Percentiles rank a stretch among this genome's conserved stretches.
These are phyloP conservation scores for Drosophila villosipedis DNA, from an alignment of 2,888 invertebrate species.

Conservation along the genomic window DNA sequence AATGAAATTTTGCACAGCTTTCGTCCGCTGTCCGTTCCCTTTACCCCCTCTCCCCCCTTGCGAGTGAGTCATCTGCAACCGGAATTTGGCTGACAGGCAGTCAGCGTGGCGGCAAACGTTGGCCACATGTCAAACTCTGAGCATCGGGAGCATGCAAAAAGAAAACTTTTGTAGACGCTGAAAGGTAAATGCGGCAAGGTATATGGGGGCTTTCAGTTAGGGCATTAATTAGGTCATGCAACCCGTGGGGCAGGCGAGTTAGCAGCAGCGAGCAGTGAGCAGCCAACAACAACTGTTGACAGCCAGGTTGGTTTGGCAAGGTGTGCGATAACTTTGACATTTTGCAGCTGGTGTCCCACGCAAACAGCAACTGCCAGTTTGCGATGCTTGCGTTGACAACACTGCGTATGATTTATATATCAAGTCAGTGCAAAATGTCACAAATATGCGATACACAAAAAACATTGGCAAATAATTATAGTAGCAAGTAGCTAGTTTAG, in stretches of 20 bases:
- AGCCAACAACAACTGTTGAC: slow-evolving; percentile 46
- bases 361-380: slow-evolving; percentile 33
- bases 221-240: slow-evolving; percentile 72
- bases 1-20: slow-evolving; percentile 71
- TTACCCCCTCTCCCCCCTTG: background rate
- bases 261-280: background rate
- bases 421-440: slow-evolving; percentile 60
- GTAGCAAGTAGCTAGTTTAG: slow-evolving; percentile 14
- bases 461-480: slow-evolving; percentile 5
- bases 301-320: slow-evolving; percentile 62
- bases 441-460: slow-evolving; percentile 42
- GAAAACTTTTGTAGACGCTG: slow-evolving; percentile 69
- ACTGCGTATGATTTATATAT: slow-evolving; percentile 76
- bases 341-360: slow-evolving; percentile 60
- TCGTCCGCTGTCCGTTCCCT: slow-evolving; percentile 10
- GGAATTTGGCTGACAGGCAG: slow-evolving; percentile 72
- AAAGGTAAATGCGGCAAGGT: slow-evolving; percentile 1
- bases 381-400: slow-evolving; percentile 55
- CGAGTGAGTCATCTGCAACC: slow-evolving; percentile 76
- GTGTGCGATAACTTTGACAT: slow-evolving; percentile 62
- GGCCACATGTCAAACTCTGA: slow-evolving; percentile 78
- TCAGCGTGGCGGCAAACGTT: slow-evolving; percentile 43
- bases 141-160: slow-evolving; percentile 51
- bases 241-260: slow-evolving; percentile 52
- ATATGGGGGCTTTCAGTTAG: slow-evolving; percentile 10